Evolutionary conservation across 2,113 vertebrate species (phyloP), one percentile per base, ranked within the genome.

Genomic region (Halcyon malimbica): DNA sequence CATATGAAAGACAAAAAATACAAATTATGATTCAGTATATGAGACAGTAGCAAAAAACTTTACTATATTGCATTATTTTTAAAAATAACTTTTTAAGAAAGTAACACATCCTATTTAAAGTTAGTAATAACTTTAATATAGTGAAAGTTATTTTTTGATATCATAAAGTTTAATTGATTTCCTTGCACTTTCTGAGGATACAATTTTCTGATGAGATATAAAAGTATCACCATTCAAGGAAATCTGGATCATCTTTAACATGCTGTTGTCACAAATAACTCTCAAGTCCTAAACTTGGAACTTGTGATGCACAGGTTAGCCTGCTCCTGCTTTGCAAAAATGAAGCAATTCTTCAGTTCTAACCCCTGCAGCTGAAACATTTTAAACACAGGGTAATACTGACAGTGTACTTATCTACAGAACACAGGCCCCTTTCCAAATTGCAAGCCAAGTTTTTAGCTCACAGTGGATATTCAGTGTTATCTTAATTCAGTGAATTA

Each of bases 401-500:
- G 86, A 46, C 81, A 73, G 51, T 20, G 46, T 75, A 93, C 87
- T 83, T 93, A 94, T 91, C 95, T 95, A 35, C 62, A 63, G 46
- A 46, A 73, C 50, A 71, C 57, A 95, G 94, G 48, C 46, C 42
- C 25, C 54, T 65, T 42, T 88, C 46, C 51, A 76, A 96, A 97
- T 39, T 77, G 56, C 35, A 83, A 82, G 51, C 53, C 83, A 76
- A 54, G 59, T 41, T 90, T 81, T 59, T 37, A 89, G 62, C 64
- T 90, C 51, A 57, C 48, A 44, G 82, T 62, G 71, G 78, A 83
- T 91, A 65, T 87, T 95, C 78, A 69, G 18, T 64, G 64, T 90
- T 96, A 94, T 89, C 83, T 95, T 87, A 83, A 87, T 79, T 83
- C 74, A 60, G 48, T 94, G 83, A 97, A 77, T 91, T 87, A 81